Conservation (phyloP, 2,797 vertebrate species). For the Trematomus bernacchii region DNA sequence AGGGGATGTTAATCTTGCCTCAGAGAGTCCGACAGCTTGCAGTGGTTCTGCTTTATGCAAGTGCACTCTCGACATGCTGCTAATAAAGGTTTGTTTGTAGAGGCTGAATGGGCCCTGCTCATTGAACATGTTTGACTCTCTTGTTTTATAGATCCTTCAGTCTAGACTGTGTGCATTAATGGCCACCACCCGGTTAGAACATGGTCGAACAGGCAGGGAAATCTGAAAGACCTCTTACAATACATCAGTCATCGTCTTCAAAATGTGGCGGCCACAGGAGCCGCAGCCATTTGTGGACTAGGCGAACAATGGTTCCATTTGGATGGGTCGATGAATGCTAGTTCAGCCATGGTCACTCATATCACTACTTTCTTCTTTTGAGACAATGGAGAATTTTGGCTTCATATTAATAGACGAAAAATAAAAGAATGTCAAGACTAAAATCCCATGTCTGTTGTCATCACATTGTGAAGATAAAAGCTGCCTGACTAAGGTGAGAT, state of each 20-base stretch:
- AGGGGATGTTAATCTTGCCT: background rate
- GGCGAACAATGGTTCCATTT: slow-evolving; percentile 62
- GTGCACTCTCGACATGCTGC: slow-evolving; percentile 24
- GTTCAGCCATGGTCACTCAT: slow-evolving; percentile 29
- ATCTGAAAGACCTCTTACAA: slow-evolving; percentile 49
- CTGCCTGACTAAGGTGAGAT: slow-evolving; percentile 35
- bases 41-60: slow-evolving; percentile 1
- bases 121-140: slow-evolving; percentile 28
- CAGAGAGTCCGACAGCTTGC: slow-evolving; percentile 28
- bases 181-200: slow-evolving; percentile 39
- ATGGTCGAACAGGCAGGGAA: slow-evolving; percentile 37
- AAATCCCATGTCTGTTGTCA: slow-evolving; percentile 12
- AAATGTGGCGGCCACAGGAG: slow-evolving; percentile 41
- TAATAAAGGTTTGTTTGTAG: slow-evolving; percentile 24
- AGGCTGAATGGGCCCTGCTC: slow-evolving; percentile 23
- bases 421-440: background rate
- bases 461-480: slow-evolving; percentile 48
- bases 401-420: slow-evolving; percentile 16
- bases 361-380: background rate
- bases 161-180: slow-evolving; percentile 56
- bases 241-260: slow-evolving; percentile 51
- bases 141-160: slow-evolving; percentile 62
- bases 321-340: slow-evolving; percentile 54
- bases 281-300: slow-evolving; percentile 22
- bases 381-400: slow-evolving; percentile 28